phyloP scores from a whole-genome alignment of 2,888 invertebrate genomes.

The Harmothoe impar region DNA sequence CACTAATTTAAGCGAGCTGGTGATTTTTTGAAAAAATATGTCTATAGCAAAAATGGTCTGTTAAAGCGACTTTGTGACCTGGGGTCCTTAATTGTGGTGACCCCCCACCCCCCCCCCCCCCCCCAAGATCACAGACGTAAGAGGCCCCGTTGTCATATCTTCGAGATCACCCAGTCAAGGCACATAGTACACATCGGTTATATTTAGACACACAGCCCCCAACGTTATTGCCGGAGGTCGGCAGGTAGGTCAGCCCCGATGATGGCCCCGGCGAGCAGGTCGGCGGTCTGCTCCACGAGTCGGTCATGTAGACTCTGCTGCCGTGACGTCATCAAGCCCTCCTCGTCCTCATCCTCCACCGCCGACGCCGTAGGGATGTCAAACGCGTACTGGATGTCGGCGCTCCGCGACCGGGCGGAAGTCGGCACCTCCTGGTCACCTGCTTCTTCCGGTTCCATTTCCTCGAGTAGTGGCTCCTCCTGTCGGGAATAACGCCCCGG shows the following conservation, averaged over 20 bases:
- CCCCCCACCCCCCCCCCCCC: no score
- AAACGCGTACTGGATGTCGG: slow-evolving; percentile 40
- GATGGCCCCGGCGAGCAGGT: slow-evolving; percentile 45
- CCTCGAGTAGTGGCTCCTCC: background rate
- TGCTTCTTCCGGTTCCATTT: background rate
- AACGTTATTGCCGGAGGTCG: background rate
- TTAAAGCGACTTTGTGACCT: no score
- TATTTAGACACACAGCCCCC: no score
- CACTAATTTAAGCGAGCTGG: no score
- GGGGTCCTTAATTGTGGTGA: no score
- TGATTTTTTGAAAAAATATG: no score
- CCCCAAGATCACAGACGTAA: no score
- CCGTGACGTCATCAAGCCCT: background rate
- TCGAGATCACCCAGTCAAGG: no score
- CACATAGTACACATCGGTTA: no score
- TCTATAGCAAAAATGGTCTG: no score
- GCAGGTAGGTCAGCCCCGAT: slow-evolving; percentile 26
- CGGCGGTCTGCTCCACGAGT: slow-evolving; percentile 47
- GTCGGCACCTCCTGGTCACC: background rate
- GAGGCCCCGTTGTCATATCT: no score
- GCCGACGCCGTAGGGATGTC: slow-evolving; percentile 42
- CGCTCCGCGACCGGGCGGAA: background rate
- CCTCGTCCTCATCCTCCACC: background rate
- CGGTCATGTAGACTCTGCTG: slow-evolving; percentile 32
- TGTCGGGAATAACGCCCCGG: background rate